A percentile compares a stretch with the other conserved stretches of the same genome.
Conservation (phyloP, 2,113 vertebrate genomes). For the Fukomys damarensis region DNA sequence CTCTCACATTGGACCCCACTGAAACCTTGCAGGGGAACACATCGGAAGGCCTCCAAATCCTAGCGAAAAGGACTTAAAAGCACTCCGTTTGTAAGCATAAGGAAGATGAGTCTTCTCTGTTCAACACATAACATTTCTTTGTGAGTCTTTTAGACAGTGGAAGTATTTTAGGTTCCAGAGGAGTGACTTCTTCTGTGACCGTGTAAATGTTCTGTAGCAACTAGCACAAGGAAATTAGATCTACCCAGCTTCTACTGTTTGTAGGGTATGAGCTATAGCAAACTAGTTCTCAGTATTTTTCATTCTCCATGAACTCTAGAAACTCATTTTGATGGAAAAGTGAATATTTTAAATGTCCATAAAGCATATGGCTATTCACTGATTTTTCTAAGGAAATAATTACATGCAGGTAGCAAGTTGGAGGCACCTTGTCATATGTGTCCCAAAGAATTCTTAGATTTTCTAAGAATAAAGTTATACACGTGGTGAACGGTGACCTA, state of each 20-base stretch:
- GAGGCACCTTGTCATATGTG: not conserved
- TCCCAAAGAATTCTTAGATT: not conserved
- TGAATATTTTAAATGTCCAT: not conserved
- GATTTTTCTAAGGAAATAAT: slow-evolving; percentile 56
- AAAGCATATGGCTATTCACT: not conserved
- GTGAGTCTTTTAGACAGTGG: slow-evolving; percentile 28
- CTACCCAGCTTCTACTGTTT: not conserved
- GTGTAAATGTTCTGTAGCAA: slow-evolving; percentile 25
- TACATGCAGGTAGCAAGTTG: not conserved
- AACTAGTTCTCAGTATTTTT: slow-evolving; percentile 38
- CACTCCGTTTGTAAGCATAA: slow-evolving; percentile 49
- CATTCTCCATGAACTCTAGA: slow-evolving; percentile 53
- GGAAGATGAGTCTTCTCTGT: slow-evolving; percentile 17
- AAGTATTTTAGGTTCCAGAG: slow-evolving; percentile 55
- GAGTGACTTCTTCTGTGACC: slow-evolving; percentile 56
- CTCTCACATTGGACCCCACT: too few species aligned
- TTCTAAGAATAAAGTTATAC: slow-evolving; percentile 19
- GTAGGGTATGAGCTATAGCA: not conserved
- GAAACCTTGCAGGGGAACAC: too few species aligned
- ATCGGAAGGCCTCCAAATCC: not conserved
- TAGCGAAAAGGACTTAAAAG: not conserved
- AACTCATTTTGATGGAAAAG: slow-evolving; percentile 14
- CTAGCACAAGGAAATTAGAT: slow-evolving; percentile 6
- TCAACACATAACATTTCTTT: slow-evolving; percentile 42
- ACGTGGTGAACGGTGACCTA: not conserved